Evolutionary conservation across 2,113 vertebrate genomes (phyloP).

Genomic region (Oryctolagus cuniculus): mOryCun1.1 NC_091445.1:89098001-89098500

Average conservation of each 20-base stretch:
- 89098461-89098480: too few species aligned
- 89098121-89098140: neutral
- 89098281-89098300: neutral
- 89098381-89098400: slow-evolving; percentile 7
- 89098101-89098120: neutral
- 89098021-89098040: neutral
- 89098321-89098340: neutral
- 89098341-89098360: slow-evolving; percentile 1
- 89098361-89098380: slow-evolving; percentile 44
- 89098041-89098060: neutral
- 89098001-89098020: neutral
- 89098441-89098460: neutral
- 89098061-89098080: neutral
- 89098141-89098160: neutral
- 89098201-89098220: neutral
- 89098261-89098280: neutral
- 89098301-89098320: slow-evolving; percentile 20
- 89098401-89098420: slow-evolving; percentile 8
- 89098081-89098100: neutral
- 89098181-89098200: neutral
- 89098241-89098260: neutral
- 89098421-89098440: neutral
- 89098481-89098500: too few species aligned
- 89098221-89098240: neutral
- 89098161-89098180: neutral